Conservation (phyloP, 2,797 vertebrate species). For the Helicolenus hilgendorfi region DNA sequence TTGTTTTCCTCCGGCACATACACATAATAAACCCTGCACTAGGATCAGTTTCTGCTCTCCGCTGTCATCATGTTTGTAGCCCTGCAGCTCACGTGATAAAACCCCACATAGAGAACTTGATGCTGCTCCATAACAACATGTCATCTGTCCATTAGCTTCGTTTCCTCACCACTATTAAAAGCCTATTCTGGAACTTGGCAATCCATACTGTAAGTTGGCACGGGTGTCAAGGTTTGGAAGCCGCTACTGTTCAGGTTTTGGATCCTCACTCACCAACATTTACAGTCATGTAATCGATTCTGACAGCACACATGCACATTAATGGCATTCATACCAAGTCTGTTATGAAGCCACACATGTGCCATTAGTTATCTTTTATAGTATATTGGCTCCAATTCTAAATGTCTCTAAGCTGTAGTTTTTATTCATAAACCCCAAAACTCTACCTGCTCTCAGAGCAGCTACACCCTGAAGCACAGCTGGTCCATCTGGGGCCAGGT, state of each 20-base stretch:
- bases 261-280: constrained; percentile 16
- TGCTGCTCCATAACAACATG: constrained; percentile 18
- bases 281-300: constrained; percentile 14
- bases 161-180: constrained; percentile 39
- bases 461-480: neutral
- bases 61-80: neutral
- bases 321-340: constrained; percentile 18
- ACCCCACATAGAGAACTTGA: constrained; percentile 6
- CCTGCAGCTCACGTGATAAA: constrained; percentile 1
- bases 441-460: neutral
- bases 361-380: neutral
- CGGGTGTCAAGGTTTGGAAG: neutral
- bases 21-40: neutral
- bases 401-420: constrained; percentile 9
- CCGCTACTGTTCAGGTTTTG: constrained; percentile 1
- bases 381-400: constrained; percentile 33
- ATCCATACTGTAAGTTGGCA: neutral
- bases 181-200: constrained; percentile 4
- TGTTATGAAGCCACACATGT: constrained; percentile 16
- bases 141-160: constrained; percentile 46
- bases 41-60: neutral
- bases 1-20: neutral
- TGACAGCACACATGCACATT: constrained; percentile 28
- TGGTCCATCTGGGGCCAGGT: neutral
- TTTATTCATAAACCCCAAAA: constrained; percentile 11